Conservation (phyloP, 35 echinoderm and acorn worm species). For the Nesometra sesokonis region DNA sequence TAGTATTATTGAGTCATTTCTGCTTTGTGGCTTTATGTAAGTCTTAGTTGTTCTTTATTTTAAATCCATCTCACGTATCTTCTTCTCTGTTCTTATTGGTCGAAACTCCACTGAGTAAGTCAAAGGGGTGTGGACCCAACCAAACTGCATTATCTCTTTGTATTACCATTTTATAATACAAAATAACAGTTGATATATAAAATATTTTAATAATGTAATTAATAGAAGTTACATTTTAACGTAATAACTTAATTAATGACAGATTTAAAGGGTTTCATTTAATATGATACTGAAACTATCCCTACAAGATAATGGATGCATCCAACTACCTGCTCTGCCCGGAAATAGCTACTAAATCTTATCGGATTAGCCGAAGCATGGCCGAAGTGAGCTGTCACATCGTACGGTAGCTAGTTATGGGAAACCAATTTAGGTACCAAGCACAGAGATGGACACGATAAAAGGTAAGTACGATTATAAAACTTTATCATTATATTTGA, state of each 20-base stretch:
- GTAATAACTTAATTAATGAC: too few relatives aligned
- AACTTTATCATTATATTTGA: too few relatives aligned
- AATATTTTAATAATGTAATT: too few relatives aligned
- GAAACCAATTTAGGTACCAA: neutral
- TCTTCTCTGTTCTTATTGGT: neutral
- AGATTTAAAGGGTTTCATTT: too few relatives aligned
- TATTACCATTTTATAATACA: too few relatives aligned
- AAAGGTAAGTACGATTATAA: too few relatives aligned
- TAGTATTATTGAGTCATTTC: neutral
- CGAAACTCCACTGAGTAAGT: neutral
- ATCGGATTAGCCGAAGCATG: neutral
- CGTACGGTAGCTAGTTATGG: neutral
- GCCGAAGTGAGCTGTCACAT: neutral
- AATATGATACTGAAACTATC: too few relatives aligned
- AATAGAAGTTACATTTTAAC: too few relatives aligned
- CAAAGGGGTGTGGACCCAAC: neutral
- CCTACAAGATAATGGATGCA: neutral
- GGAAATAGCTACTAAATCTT: neutral
- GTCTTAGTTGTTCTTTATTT: neutral
- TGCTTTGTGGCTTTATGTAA: neutral
- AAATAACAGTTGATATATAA: too few relatives aligned
- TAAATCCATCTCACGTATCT: neutral
- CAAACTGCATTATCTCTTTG: too few relatives aligned
- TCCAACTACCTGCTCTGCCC: neutral
- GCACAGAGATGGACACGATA: neutral